Conservation (phyloP, 2,113 vertebrate species). For the Solea senegalensis region DNA sequence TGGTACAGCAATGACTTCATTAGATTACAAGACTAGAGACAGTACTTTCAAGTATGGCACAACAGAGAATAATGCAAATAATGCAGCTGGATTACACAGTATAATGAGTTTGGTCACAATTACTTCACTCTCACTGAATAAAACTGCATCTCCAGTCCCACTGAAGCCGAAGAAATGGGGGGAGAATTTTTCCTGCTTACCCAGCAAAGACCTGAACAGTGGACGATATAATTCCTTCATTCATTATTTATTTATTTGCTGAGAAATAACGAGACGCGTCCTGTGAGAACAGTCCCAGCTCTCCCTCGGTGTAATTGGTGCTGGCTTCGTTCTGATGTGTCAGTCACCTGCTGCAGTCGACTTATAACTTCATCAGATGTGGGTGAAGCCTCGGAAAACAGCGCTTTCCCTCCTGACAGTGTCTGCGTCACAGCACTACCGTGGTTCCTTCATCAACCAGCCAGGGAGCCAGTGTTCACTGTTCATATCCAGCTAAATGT, state of each 20-base stretch:
- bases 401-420: conserved; percentile 41
- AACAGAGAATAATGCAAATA: conserved; percentile 10
- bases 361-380: conserved; percentile 65
- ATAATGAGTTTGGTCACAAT: neutral
- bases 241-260: conserved; percentile 49
- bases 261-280: conserved; percentile 61
- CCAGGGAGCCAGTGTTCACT: neutral
- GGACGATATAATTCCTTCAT: conserved; percentile 42
- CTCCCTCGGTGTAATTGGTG: conserved; percentile 66
- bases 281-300: conserved; percentile 53
- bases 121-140: neutral
- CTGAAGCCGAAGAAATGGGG: conserved; percentile 11
- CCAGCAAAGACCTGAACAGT: conserved; percentile 43
- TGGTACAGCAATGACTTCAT: neutral
- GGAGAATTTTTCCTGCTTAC: conserved; percentile 43
- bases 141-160: neutral
- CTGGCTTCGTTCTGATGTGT: conserved; percentile 62
- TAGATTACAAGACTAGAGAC: neutral
- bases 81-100: neutral
- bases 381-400: conserved; percentile 39
- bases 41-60: neutral
- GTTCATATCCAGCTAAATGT: neutral
- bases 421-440: conserved; percentile 16
- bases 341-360: conserved; percentile 55
- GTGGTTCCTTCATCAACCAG: neutral